These are phyloP conservation scores for Tragopan temminckii DNA, from an alignment of 2,797 vertebrate species.

Conservation along the genomic window DNA sequence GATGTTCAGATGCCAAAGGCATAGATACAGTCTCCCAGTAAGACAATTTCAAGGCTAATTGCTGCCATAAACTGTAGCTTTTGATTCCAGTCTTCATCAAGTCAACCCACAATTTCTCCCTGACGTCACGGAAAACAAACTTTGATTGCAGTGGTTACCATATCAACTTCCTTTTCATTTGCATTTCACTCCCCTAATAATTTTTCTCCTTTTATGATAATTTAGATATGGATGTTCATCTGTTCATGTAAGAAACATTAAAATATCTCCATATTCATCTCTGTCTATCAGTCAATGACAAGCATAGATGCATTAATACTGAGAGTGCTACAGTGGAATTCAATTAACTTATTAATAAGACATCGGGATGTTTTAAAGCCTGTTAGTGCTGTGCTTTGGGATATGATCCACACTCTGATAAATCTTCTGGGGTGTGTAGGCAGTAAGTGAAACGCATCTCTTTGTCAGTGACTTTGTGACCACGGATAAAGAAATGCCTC, in stretches of 20 bases:
- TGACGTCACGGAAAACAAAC: constrained; percentile 32
- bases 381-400: constrained; percentile 46
- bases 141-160: constrained; percentile 39
- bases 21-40: background rate
- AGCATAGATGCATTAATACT: constrained; percentile 56
- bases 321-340: constrained; percentile 57
- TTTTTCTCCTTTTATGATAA: constrained; percentile 65
- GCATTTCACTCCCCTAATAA: constrained; percentile 44
- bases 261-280: constrained; percentile 71
- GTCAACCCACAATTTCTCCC: constrained; percentile 16
- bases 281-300: constrained; percentile 77
- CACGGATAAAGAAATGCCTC: background rate
- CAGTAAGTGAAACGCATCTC: background rate
- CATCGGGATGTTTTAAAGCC: constrained; percentile 68
- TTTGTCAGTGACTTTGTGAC: constrained; percentile 35
- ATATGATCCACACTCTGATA: constrained; percentile 48
- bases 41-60: constrained; percentile 31
- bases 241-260: constrained; percentile 67
- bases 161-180: constrained; percentile 56
- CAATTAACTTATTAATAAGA: constrained; percentile 79
- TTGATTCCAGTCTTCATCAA: background rate
- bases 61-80: constrained; percentile 43
- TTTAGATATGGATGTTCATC: constrained; percentile 64
- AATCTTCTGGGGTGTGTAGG: constrained; percentile 41
- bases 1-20: constrained; percentile 20